Evolutionary conservation across 2,888 invertebrate genomes (phyloP), one percentile per base, ranked within the genome.

Genomic region (Drosophila rubida): DNA sequence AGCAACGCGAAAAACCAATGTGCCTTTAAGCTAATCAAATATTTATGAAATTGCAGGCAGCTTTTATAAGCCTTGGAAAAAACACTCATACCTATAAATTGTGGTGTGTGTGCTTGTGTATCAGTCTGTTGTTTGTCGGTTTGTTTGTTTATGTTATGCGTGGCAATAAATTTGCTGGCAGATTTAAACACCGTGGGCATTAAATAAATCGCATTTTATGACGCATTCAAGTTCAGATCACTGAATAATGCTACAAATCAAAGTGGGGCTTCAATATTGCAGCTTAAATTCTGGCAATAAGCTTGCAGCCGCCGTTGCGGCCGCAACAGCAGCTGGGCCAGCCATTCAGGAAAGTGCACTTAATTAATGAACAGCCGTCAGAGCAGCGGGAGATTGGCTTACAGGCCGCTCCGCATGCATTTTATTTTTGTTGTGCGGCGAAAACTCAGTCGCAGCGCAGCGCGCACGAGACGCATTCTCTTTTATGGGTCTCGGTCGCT

Each of bases 11-110:
- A 19, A n/a, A 57, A 16, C 27, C 49, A 45, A 57, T 62, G 53
- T 64, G 67, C 67, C 75, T 73, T 80, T 62, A 76, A 78, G 84
- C 76, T 70, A 68, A 78, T 81, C 53, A 81, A 81, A 84, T 81
- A 81, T 81, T 81, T 78, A 81, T 81, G 76, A 81, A 76, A 74
- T 76, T 68, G 59, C 64, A 67, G 14, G 39, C 35, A 30, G 45
- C 37, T 41, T 42, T 64, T 55, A 58, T 49, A 67, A 53, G 41
- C 16, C 27, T 53, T 57, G 13, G 8, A 7, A 42, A 32, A 42
- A 30, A 39, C 19, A 27, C 8, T n/a, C 16, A 32, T 13, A 51
- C 16, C 32, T 11, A 30, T 16, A 22, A 22, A 53, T 50, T 37
- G 27, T 4, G 23, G 23, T 39, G 19, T 51, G 19, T 19, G 19